These are phyloP conservation scores for Phortica variegata DNA, from an alignment of 1,140 invertebrate species.

Conservation along the genomic window DNA sequence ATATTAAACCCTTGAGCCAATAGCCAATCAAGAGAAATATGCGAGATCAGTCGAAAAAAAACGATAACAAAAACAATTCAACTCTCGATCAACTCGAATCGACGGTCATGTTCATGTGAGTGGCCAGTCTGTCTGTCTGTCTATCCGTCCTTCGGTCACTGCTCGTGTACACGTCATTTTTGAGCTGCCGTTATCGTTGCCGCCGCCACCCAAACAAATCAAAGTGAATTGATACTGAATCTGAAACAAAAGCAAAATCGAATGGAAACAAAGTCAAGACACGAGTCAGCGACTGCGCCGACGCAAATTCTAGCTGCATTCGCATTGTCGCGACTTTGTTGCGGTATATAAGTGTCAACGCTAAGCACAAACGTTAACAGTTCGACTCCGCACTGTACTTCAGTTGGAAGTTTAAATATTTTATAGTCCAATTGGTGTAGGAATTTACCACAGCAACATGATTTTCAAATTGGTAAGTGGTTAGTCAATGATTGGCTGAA, in stretches of 20 bases:
- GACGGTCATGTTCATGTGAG: too few relatives aligned
- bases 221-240: too few relatives aligned
- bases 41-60: constrained; percentile 53
- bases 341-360: constrained; percentile 48
- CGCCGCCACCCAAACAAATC: constrained; percentile 4
- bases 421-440: constrained; percentile 51
- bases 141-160: too few relatives aligned
- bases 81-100: too few relatives aligned
- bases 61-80: background rate
- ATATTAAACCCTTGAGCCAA: constrained; percentile 57
- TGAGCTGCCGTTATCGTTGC: constrained; percentile 10
- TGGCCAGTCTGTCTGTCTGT: too few relatives aligned
- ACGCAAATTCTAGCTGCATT: constrained; percentile 6
- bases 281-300: constrained; percentile 17
- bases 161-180: too few relatives aligned
- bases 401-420: constrained; percentile 55
- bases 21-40: constrained; percentile 56
- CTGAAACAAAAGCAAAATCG: constrained; percentile 17
- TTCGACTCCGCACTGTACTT: constrained; percentile 46
- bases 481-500: too few relatives aligned
- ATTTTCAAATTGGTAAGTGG: constrained; percentile 53
- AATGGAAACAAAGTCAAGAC: constrained; percentile 42
- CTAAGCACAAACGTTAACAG: constrained; percentile 32
- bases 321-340: too few relatives aligned
- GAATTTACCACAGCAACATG: constrained; percentile 28